Evolutionary conservation across 2,113 vertebrate species (phyloP), one percentile per base, ranked within the genome.

Genomic region (Turnix velox): DNA sequence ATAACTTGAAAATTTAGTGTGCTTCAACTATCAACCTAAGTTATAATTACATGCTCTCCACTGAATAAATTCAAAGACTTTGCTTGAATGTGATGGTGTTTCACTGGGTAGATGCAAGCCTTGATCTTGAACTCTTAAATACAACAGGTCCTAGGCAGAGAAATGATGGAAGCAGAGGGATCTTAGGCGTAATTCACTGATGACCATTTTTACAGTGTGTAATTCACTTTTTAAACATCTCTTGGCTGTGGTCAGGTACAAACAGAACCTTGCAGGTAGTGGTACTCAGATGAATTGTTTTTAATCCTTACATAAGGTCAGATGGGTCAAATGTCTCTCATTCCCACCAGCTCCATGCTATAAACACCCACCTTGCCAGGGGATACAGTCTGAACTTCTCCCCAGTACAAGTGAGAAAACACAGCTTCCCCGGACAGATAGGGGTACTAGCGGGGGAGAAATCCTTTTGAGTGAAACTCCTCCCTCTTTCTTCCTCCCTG

Each of bases 401-500:
- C 49, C 58, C 7, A 10, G 8, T 3, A 9, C 37, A 25, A n/a
- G n/a, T n/a, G n/a, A n/a, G n/a, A n/a, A n/a, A n/a, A n/a, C n/a
- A n/a, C n/a, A n/a, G n/a, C n/a, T n/a, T n/a, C n/a, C n/a, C n/a
- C n/a, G n/a, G n/a, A n/a, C n/a, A n/a, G n/a, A n/a, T n/a, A n/a
- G n/a, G n/a, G n/a, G n/a, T n/a, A n/a, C n/a, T 42, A 20, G 27
- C 0, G 3, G 30, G 6, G 46, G 27, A 81, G 40, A 33, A 85
- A 7, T 1, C 19, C 40, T 84, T 54, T 71, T 5, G 2, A 48
- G 48, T 2, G 10, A 63, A 92, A n/a, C 83, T 84, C 91, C 88
- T 90, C 80, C 94, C 76, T 5, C 2, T 74, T 91, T 66, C 67
- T 95, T 94, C 94, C 95, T 95, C 94, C 83, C 74, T 58, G 66